Conservation (phyloP, 1,140 invertebrate species). For the Subanguina moxae region DNA sequence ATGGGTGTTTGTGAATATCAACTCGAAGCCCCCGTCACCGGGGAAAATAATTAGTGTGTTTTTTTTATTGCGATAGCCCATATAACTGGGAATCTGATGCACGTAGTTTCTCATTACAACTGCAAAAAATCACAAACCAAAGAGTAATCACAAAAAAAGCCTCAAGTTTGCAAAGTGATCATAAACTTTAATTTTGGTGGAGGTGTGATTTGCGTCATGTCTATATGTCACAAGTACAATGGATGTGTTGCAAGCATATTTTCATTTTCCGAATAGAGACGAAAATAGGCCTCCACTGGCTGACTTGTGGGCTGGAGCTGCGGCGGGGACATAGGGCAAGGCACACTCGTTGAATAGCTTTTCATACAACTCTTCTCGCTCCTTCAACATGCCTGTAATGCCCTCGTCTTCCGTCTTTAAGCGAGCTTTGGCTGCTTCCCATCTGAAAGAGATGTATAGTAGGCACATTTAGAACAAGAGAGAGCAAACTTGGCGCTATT, state of each 20-base stretch:
- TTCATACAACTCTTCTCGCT: conserved; percentile 27
- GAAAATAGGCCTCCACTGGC: conserved; percentile 26
- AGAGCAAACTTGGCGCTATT: too few relatives aligned
- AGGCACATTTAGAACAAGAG: background rate
- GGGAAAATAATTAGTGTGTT: too few relatives aligned
- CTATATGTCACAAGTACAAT: background rate
- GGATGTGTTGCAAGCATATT: too few relatives aligned
- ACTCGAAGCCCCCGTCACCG: too few relatives aligned
- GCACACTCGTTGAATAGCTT: conserved; percentile 27
- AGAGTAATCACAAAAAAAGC: too few relatives aligned
- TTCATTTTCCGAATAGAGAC: conserved; percentile 18
- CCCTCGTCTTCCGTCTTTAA: conserved; percentile 29
- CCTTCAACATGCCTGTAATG: conserved; percentile 19
- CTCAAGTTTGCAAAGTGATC: too few relatives aligned
- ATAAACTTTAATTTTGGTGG: background rate
- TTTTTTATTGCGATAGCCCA: too few relatives aligned
- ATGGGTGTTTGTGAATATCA: too few relatives aligned
- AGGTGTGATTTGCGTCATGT: background rate
- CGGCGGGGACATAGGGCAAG: conserved; percentile 11
- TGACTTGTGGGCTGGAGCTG: conserved; percentile 8
- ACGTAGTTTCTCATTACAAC: too few relatives aligned
- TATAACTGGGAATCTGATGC: too few relatives aligned
- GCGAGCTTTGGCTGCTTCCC: conserved; percentile 30
- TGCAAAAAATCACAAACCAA: too few relatives aligned
- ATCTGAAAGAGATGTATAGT: conserved; percentile 8